Base-by-base conservation (phyloP, 2,888 invertebrate species). In the Apamea epomidion region DNA sequence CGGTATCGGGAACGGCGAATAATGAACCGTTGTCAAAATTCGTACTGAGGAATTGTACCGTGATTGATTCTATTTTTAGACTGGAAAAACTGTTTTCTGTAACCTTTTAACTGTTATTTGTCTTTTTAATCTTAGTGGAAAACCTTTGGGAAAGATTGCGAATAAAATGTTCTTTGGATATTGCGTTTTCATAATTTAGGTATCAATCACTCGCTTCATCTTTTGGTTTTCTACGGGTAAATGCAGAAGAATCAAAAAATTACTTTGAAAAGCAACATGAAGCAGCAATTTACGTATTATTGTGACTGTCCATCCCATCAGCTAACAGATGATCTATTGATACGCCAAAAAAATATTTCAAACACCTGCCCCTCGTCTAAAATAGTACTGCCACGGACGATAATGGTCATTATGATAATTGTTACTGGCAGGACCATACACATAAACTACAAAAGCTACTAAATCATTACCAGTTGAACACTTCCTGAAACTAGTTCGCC, bases 381-480 rank as follows among this genome's bases (percentile, higher is more conserved):
- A 80, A 32, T n/a, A 58, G 7, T 25, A 21, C 18, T 37, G 16
- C 16, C 16, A n/a, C 12, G 14, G 4, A 69, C 8, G 8, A 74
- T 18, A 21, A 25, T 6, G 8, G n/a, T 68, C n/a, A 21, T 62
- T 29, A 51, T 60, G 14, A 70, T 70, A 25, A 51, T 29, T 37
- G 7, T 32, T 62, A n/a, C 18, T 12, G 1, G 0, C 60, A 54
- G 54, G 21, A 32, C 42, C 45, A 45, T 42, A 74, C 16, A 60
- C 37, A 76, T 60, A 73, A 62, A 79, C 78, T 51, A 16, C 48
- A 78, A 42, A 65, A 37, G n/a, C 48, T n/a, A 80, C 70, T 80
- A 85, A 86, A 85, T 81, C 78, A 82, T 81, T 83, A 75, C 69
- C 78, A 78, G 83, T 78, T 79, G 83, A 82, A 78, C 83, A 65